Percentiles rank a stretch among this genome's conserved stretches.
Conservation (phyloP, 2,113 vertebrate species). For the Ptychochromis oligacanthus region DNA sequence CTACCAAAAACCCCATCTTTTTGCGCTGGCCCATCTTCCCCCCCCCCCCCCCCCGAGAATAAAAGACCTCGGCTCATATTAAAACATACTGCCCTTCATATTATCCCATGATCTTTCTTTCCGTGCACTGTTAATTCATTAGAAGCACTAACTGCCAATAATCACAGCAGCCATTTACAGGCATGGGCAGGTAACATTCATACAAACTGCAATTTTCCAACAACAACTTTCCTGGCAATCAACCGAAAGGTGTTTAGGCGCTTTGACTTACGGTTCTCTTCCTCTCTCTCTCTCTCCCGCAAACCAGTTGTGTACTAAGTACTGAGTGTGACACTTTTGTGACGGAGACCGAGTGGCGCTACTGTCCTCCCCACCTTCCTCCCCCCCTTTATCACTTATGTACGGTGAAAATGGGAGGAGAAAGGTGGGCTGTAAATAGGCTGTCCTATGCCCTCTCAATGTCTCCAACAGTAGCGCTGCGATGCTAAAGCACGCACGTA, state of each 20-base stretch:
- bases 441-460: conserved; percentile 23
- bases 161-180: conserved; percentile 7
- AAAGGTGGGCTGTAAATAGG: conserved; percentile 41
- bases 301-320: conserved; percentile 29
- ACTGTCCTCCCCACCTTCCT: conserved; percentile 14
- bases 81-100: conserved; percentile 22
- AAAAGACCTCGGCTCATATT: conserved; percentile 44
- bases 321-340: conserved; percentile 33
- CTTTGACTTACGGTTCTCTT: not conserved
- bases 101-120: conserved; percentile 11
- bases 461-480: conserved; percentile 47
- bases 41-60: not conserved
- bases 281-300: not conserved
- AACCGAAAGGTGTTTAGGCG: conserved; percentile 20
- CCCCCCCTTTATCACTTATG: not conserved
- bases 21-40: conserved; percentile 31
- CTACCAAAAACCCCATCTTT: conserved; percentile 56
- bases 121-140: not conserved
- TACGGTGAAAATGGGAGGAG: not conserved
- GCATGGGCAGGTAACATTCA: conserved; percentile 17
- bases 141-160: conserved; percentile 6
- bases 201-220: conserved; percentile 20
- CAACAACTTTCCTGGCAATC: conserved; percentile 31
- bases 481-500: conserved; percentile 30
- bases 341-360: conserved; percentile 36